Conservation (phyloP, 1,140 invertebrate genomes). For the Kradibia gibbosae region DNA sequence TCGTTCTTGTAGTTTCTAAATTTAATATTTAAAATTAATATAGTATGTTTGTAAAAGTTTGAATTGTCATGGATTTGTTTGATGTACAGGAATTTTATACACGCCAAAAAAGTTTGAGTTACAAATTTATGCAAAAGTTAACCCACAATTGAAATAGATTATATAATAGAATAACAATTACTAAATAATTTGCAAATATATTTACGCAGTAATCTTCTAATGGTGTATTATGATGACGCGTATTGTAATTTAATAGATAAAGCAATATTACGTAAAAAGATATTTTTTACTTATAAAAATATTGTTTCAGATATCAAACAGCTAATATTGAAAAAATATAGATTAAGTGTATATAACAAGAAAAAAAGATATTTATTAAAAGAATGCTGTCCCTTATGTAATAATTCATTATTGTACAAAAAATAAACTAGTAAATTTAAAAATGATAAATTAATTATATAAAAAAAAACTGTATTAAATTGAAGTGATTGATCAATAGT, state of each 20-base stretch:
- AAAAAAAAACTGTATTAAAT: background rate
- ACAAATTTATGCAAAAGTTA: background rate
- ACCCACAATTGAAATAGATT: background rate
- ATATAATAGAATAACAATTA: background rate
- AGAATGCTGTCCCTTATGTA: background rate
- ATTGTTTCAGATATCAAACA: background rate
- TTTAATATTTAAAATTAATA: background rate
- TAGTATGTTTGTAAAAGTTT: background rate
- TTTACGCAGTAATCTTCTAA: background rate
- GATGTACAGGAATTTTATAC: no score
- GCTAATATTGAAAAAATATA: background rate
- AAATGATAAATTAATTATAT: background rate
- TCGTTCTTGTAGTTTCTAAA: background rate
- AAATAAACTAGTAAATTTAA: constrained; percentile 5
- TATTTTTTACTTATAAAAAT: constrained; percentile 9
- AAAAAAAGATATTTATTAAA: background rate
- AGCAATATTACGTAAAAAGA: constrained; percentile 2
- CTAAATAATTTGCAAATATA: background rate
- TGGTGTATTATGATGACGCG: background rate
- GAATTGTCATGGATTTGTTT: no score
- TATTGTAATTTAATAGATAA: background rate
- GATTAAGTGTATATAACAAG: background rate
- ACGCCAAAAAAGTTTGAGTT: no score
- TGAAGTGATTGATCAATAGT: constrained; percentile 5
- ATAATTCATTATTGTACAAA: constrained; percentile 9